A percentile compares a stretch with the other conserved stretches of the same genome.
These are phyloP conservation scores for Phylloscopus trochilus DNA, from an alignment of 2,113 vertebrate genomes.

Conservation along the genomic window DNA sequence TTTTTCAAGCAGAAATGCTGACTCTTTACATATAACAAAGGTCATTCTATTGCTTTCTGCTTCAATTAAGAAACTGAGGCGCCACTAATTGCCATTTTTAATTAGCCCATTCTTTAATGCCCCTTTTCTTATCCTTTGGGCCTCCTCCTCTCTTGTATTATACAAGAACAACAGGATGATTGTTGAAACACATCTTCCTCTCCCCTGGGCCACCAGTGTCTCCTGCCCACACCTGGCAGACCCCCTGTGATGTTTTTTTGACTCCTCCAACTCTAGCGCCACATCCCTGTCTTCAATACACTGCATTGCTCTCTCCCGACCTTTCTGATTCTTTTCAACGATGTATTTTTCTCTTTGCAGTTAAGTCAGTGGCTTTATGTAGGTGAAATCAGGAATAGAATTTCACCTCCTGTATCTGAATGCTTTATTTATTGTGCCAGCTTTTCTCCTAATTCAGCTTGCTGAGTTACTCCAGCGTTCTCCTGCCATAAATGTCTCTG, in stretches of 20 bases:
- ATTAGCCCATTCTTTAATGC: neutral
- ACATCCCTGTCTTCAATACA: neutral
- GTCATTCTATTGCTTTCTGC: neutral
- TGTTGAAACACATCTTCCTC: neutral
- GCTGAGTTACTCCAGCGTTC: neutral
- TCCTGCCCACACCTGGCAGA: neutral
- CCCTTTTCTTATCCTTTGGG: neutral
- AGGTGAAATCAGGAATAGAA: neutral
- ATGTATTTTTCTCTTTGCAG: neutral
- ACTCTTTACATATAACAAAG: neutral
- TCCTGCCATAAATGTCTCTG: neutral
- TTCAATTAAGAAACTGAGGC: neutral
- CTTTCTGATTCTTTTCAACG: neutral
- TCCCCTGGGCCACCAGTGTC: neutral
- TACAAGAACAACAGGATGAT: neutral
- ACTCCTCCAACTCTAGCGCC: neutral
- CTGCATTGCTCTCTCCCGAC: neutral
- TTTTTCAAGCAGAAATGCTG: constrained; percentile 1
- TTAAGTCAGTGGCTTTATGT: neutral
- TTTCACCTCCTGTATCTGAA: neutral
- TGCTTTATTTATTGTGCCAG: neutral
- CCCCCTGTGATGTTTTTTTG: neutral
- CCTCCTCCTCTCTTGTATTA: neutral
- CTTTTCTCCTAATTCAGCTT: neutral
- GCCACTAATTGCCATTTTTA: neutral